Percentiles rank a stretch among this genome's conserved stretches.
These are phyloP conservation scores for Ormyrus thymus DNA, from an alignment of 2,888 invertebrate species.

Conservation along the genomic window DNA sequence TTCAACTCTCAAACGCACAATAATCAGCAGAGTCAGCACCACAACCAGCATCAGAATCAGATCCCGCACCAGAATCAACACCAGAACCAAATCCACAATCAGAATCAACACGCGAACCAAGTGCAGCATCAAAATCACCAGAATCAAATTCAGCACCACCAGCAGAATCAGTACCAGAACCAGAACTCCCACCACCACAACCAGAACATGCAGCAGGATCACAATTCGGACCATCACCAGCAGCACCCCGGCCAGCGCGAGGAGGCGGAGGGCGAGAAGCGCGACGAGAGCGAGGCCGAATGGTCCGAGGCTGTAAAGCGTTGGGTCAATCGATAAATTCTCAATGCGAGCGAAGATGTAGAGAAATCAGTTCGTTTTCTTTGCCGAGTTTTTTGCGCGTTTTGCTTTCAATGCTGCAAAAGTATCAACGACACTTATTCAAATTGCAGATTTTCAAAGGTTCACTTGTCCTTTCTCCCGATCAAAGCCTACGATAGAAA, in stretches of 20 bases:
- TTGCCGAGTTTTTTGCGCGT: not conserved
- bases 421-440: too few species aligned
- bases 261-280: slow-evolving; percentile 76
- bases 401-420: not conserved
- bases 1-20: slow-evolving; percentile 38
- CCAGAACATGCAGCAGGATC: not conserved
- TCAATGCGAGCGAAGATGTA: too few species aligned
- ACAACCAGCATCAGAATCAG: not conserved
- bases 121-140: slow-evolving; percentile 13
- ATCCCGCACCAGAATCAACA: not conserved
- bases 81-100: slow-evolving; percentile 4
- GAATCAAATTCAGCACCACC: slow-evolving; percentile 20
- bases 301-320: slow-evolving; percentile 82
- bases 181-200: slow-evolving; percentile 15
- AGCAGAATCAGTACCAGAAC: slow-evolving; percentile 22
- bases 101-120: slow-evolving; percentile 12
- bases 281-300: slow-evolving; percentile 72
- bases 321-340: slow-evolving; percentile 81
- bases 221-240: slow-evolving; percentile 17
- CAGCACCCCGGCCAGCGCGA: slow-evolving; percentile 72
- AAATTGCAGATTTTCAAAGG: too few species aligned
- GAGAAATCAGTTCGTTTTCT: not conserved
- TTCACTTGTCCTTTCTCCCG: too few species aligned
- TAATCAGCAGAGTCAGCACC: slow-evolving; percentile 32
- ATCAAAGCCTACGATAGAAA: too few species aligned